Conservation (phyloP, 2,888 invertebrate genomes). For the Celastrina argiolus region DNA sequence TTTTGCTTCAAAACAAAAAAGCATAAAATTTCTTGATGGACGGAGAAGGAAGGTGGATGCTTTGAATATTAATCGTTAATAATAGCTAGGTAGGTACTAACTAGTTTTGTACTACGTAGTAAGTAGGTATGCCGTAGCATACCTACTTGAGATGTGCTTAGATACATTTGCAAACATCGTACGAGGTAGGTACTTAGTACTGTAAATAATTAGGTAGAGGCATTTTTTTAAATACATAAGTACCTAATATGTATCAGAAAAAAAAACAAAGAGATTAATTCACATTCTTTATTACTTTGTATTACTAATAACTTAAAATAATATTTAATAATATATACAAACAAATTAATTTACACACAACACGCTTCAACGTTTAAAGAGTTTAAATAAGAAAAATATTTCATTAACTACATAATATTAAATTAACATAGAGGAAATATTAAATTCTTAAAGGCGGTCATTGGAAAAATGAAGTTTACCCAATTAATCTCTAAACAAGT, state of each 20-base stretch:
- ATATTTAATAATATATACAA: constrained; percentile 16
- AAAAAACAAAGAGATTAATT: constrained; percentile 8
- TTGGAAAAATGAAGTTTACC: not conserved
- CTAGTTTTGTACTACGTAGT: no score
- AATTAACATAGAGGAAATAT: constrained; percentile 2
- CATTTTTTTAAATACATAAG: no score
- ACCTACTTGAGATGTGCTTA: no score
- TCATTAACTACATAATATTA: not conserved
- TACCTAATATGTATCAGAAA: not conserved
- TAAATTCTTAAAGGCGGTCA: constrained; percentile 1
- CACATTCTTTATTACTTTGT: constrained; percentile 20
- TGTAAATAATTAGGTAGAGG: no score
- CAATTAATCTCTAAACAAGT: not conserved
- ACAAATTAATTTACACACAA: constrained; percentile 22
- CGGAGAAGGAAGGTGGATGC: no score
- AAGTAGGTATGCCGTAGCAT: no score
- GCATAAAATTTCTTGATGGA: no score
- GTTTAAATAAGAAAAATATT: constrained; percentile 7
- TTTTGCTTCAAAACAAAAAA: no score
- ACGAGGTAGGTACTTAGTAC: no score
- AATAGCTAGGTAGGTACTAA: no score
- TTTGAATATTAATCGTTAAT: no score
- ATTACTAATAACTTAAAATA: not conserved
- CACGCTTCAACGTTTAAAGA: constrained; percentile 8
- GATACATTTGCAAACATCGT: no score